Evolutionary conservation across 2,113 vertebrate species (phyloP).

Genomic region (Calypte anna): DNA sequence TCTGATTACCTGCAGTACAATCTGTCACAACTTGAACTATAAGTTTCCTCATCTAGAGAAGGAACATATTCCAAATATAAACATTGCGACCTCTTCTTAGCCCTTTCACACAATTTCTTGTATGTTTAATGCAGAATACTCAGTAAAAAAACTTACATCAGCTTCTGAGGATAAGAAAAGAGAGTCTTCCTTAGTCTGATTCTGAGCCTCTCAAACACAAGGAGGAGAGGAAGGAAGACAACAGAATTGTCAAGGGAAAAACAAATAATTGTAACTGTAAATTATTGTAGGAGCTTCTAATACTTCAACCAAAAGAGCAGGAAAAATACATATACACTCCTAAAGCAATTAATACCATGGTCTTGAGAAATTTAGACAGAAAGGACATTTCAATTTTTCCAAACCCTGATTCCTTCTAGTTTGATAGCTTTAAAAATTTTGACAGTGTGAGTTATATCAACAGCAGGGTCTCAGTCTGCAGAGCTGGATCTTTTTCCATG

Average conservation of each 20-base stretch:
- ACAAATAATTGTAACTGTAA: not conserved
- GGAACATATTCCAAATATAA: not conserved
- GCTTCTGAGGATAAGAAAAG: not conserved
- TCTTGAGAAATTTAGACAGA: not conserved
- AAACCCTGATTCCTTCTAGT: not conserved
- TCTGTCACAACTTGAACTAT: not conserved
- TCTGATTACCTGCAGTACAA: not conserved
- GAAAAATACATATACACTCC: not conserved
- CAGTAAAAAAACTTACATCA: not conserved
- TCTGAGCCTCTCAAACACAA: not conserved
- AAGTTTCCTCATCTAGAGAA: not conserved
- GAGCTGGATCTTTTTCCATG: not conserved
- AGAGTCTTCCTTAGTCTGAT: not conserved
- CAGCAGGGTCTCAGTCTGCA: not conserved
- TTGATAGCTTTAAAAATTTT: not conserved
- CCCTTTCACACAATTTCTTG: not conserved
- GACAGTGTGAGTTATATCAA: not conserved
- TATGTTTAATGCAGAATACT: not conserved
- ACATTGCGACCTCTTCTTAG: not conserved
- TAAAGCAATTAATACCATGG: not conserved
- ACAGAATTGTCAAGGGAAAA: not conserved
- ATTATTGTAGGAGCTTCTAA: not conserved
- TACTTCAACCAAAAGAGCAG: not conserved
- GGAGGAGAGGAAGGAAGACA: not conserved
- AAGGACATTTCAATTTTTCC: not conserved